Base-by-base conservation (phyloP, 92 coral and sea anemone genomes). In the Diadumene lineata region DNA sequence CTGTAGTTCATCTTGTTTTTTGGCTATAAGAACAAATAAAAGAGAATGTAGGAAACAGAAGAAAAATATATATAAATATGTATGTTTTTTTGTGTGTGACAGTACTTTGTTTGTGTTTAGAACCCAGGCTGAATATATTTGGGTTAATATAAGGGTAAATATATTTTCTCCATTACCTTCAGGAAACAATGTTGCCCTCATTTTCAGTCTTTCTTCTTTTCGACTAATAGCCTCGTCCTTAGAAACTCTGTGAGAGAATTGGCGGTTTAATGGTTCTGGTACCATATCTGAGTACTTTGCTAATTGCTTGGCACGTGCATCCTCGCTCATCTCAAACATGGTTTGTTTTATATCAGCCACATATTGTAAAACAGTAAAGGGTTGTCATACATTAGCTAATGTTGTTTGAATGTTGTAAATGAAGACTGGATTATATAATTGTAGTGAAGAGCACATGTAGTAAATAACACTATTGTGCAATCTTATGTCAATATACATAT, bases 271-370 rank as follows among this genome's bases (percentile, higher is more conserved):
- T 23, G 83, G 83, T 27, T 63, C 46, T 1, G 83, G 79, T 1
- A 56, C 29, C 31, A 56, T 79, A n/a, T 56, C 62, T 58, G 69
- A 60, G 70, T 79, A 79, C 18, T 71, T 57, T n/a, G n/a, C n/a
- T n/a, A n/a, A n/a, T n/a, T n/a, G n/a, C n/a, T n/a, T n/a, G n/a
- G n/a, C n/a, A n/a, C n/a, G n/a, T n/a, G n/a, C n/a, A n/a, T n/a
- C n/a, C n/a, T n/a, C n/a, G n/a, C n/a, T n/a, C n/a, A n/a, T n/a
- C n/a, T n/a, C n/a, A 10, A 19, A 24, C n/a, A 48, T 50, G 10
- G 31, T 26, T 32, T 44, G 21, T 0, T 38, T 17, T 11, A 64
- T 27, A 31, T n/a, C n/a, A n/a, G 50, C 23, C 31, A 23, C 64
- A 3, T 23, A 9, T 15, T 15, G 24, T 19, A 68, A 24, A 11